A percentile compares a stretch with the other conserved stretches of the same genome.
These are phyloP conservation scores for Melanogrammus aeglefinus DNA, from an alignment of 2,797 vertebrate species.

Conservation along the genomic window DNA sequence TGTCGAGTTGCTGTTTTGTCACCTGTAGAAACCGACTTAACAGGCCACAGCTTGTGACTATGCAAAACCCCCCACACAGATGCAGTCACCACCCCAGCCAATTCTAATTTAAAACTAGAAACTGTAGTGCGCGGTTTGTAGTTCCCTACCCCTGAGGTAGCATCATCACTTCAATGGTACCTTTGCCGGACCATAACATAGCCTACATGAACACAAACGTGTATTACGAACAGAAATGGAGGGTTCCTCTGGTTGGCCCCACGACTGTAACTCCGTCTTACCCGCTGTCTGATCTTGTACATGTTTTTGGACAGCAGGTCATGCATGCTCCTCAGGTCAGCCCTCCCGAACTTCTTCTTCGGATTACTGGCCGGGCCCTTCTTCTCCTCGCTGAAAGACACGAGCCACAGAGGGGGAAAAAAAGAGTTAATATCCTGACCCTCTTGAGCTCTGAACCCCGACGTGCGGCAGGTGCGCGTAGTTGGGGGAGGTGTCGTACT, in stretches of 20 bases:
- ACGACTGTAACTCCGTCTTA: slow-evolving; percentile 61
- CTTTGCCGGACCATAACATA: too few species aligned
- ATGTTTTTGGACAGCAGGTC: slow-evolving; percentile 94
- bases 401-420: slow-evolving; percentile 15
- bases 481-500: slow-evolving; percentile 67
- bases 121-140: neutral
- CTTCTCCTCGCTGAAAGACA: slow-evolving; percentile 73
- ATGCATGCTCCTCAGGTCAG: slow-evolving; percentile 86
- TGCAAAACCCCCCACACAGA: slow-evolving; percentile 49
- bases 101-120: neutral
- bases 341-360: slow-evolving; percentile 74
- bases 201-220: neutral
- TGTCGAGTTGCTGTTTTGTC: slow-evolving; percentile 21
- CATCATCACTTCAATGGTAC: too few species aligned
- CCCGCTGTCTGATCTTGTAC: slow-evolving; percentile 92
- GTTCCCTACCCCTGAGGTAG: neutral
- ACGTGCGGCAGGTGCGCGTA: too few species aligned
- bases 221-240: neutral
- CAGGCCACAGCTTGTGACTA: slow-evolving; percentile 25
- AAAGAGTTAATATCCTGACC: neutral
- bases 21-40: slow-evolving; percentile 53
- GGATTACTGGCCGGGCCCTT: slow-evolving; percentile 62
- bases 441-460: neutral
- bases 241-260: neutral
- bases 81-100: slow-evolving; percentile 16